Percentiles rank a stretch among this genome's conserved stretches.
Evolutionary conservation across 2,888 invertebrate species (phyloP).

Genomic region (Notodonta ziczac): DNA sequence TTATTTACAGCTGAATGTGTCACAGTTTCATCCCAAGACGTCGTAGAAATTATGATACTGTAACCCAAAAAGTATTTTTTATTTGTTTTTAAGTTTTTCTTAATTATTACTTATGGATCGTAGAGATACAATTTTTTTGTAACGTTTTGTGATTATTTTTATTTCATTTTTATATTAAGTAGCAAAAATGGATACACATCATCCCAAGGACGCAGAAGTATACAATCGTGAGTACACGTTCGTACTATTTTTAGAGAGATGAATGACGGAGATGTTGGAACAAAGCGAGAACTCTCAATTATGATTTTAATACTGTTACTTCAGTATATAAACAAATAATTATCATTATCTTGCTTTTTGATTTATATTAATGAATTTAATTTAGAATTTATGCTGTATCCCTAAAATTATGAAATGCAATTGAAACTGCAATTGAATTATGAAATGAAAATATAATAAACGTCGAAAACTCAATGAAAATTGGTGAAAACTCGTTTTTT

Average conservation of each 20-base stretch:
- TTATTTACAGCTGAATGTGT: conserved; percentile 66
- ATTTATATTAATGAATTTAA: too few relatives aligned
- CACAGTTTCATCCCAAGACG: conserved; percentile 38
- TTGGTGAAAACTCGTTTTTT: too few relatives aligned
- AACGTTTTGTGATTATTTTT: conserved; percentile 20
- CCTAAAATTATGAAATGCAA: too few relatives aligned
- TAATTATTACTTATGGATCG: conserved; percentile 22
- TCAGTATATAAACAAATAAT: background rate
- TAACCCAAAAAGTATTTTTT: conserved; percentile 47
- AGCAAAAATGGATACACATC: conserved; percentile 8
- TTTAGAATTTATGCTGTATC: too few relatives aligned
- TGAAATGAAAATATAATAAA: too few relatives aligned
- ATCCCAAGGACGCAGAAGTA: conserved; percentile 12
- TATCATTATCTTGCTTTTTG: too few relatives aligned
- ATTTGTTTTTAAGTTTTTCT: conserved; percentile 19
- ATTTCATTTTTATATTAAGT: conserved; percentile 10
- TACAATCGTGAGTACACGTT: conserved; percentile 53
- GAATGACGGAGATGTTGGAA: too few relatives aligned
- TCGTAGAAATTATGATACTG: conserved; percentile 57
- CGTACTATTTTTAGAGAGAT: background rate
- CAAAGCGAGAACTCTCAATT: too few relatives aligned
- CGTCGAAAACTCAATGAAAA: too few relatives aligned
- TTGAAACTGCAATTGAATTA: too few relatives aligned
- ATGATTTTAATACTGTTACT: background rate
- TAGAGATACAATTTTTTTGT: conserved; percentile 29